phyloP scores from a whole-genome alignment of 1,140 invertebrate species.

The Tribolium castaneum region DNA sequence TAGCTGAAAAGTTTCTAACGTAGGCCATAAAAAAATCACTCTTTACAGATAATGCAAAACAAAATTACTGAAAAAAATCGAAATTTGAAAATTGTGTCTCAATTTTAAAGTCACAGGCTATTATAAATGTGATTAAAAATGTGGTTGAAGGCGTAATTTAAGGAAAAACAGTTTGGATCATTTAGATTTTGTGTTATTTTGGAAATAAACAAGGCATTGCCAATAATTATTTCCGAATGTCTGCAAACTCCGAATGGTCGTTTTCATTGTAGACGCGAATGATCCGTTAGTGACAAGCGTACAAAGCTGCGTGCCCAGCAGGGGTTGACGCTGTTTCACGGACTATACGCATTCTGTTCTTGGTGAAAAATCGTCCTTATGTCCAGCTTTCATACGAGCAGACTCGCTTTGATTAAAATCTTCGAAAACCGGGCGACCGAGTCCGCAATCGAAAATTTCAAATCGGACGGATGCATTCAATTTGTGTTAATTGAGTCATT shows the following conservation, averaged over 20 bases:
- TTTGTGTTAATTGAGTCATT: constrained; percentile 37
- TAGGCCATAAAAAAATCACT: too few species aligned
- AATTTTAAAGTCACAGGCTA: too few species aligned
- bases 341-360: constrained; percentile 36
- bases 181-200: too few species aligned
- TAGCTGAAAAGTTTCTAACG: too few species aligned
- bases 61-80: too few species aligned
- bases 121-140: too few species aligned
- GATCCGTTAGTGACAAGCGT: constrained; percentile 56
- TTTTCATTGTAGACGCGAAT: constrained; percentile 48
- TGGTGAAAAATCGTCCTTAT: constrained; percentile 37
- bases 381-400: background rate
- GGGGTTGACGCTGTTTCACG: constrained; percentile 49
- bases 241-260: constrained; percentile 42
- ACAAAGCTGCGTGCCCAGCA: constrained; percentile 51
- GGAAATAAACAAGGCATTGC: background rate
- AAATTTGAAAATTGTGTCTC: too few species aligned
- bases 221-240: constrained; percentile 36
- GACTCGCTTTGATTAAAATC: constrained; percentile 43
- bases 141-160: too few species aligned
- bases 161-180: too few species aligned
- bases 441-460: constrained; percentile 33
- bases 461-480: constrained; percentile 31
- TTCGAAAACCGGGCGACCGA: constrained; percentile 19
- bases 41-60: too few species aligned